phyloP scores from a whole-genome alignment of 2,888 invertebrate species.

The Troglohyphantes excavatus region DNA sequence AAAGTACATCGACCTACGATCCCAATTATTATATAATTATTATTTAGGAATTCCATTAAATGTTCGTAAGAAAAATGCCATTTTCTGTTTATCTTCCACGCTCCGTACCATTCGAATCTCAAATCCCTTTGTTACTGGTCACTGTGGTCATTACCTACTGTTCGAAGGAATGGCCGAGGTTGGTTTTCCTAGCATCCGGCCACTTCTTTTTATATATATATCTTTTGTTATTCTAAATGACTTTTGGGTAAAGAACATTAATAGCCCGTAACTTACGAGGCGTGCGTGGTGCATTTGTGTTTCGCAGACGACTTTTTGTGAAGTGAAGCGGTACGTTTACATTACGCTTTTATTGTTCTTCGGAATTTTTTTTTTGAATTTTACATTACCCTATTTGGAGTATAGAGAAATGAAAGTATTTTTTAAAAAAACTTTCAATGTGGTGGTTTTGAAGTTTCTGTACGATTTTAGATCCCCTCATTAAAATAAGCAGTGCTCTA shows the following conservation, averaged over 20 bases:
- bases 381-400: no score
- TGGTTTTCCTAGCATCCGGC: neutral
- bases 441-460: no score
- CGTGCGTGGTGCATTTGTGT: neutral
- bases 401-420: no score
- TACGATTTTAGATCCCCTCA: no score
- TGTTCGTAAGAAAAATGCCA: neutral
- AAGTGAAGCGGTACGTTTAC: neutral
- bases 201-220: neutral
- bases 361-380: no score
- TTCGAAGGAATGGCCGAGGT: neutral
- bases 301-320: neutral
- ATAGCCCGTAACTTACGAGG: neutral
- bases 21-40: conserved; percentile 4
- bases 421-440: no score
- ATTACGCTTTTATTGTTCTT: no score
- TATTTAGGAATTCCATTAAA: neutral
- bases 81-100: neutral
- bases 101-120: neutral
- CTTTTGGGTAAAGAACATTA: conserved; percentile 5
- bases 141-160: neutral
- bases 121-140: neutral
- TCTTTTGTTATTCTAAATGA: neutral
- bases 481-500: no score
- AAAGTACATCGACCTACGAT: neutral